Percentiles rank a stretch among this genome's conserved stretches.
These are phyloP conservation scores for Monochamus saltuarius DNA, from an alignment of 1,140 invertebrate genomes.

Conservation along the genomic window DNA sequence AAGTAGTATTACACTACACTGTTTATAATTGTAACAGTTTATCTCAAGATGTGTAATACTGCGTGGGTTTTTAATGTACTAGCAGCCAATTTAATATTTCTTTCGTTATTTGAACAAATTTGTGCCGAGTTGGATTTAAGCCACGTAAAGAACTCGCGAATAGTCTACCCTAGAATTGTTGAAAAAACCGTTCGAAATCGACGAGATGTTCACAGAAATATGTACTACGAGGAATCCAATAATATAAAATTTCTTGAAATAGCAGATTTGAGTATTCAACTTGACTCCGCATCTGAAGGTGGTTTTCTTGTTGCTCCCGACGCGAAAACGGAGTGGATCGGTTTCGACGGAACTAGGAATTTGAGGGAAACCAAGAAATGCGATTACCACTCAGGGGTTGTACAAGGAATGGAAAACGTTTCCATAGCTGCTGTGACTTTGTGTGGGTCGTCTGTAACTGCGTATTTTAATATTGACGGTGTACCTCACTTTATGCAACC, in stretches of 20 bases:
- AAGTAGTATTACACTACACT: too few relatives aligned
- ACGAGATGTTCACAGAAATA: too few relatives aligned
- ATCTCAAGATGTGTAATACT: too few relatives aligned
- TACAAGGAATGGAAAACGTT: constrained; percentile 32
- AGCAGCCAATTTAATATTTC: not conserved
- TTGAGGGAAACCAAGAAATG: constrained; percentile 26
- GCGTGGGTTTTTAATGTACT: too few relatives aligned
- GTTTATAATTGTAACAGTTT: too few relatives aligned
- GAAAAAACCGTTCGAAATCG: not conserved
- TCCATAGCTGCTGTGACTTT: constrained; percentile 51
- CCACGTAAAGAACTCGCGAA: not conserved
- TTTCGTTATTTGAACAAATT: not conserved
- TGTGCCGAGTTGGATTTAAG: not conserved
- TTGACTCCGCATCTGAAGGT: constrained; percentile 17
- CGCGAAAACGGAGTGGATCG: constrained; percentile 31
- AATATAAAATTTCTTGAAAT: constrained; percentile 27
- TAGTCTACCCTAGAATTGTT: constrained; percentile 21
- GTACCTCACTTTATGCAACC: constrained; percentile 53
- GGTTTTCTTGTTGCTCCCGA: constrained; percentile 31
- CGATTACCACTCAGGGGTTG: constrained; percentile 34
- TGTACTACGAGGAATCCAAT: too few relatives aligned
- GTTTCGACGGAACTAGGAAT: constrained; percentile 11
- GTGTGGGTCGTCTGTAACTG: constrained; percentile 51
- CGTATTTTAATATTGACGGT: constrained; percentile 46
- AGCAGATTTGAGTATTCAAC: constrained; percentile 29